phyloP scores from a whole-genome alignment of 2,888 invertebrate genomes.

The Acholoe squamosa region DNA sequence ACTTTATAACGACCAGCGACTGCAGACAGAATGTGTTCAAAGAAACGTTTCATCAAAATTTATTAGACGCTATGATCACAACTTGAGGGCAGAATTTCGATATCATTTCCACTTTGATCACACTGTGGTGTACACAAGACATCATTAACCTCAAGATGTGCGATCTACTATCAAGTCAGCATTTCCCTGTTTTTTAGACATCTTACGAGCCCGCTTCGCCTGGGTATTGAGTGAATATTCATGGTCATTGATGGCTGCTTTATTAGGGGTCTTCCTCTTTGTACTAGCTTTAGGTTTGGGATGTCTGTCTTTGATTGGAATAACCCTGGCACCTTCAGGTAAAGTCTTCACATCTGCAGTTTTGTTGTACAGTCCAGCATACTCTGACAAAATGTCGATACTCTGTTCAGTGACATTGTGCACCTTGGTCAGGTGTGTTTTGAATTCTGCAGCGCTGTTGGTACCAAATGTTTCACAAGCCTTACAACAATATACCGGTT shows the following conservation, averaged over 20 bases:
- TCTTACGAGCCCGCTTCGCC: neutral
- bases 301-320: constrained; percentile 60
- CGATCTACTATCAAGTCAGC: neutral
- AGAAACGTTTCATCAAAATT: too few relatives aligned
- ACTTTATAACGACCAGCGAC: too few relatives aligned
- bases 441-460: constrained; percentile 88
- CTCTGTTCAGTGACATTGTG: constrained; percentile 83
- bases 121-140: too few relatives aligned
- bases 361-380: constrained; percentile 63
- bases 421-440: constrained; percentile 86
- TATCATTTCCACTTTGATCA: too few relatives aligned
- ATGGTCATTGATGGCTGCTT: neutral
- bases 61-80: too few relatives aligned
- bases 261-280: neutral
- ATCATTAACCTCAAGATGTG: too few relatives aligned
- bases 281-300: neutral
- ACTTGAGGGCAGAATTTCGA: too few relatives aligned
- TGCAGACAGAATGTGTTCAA: too few relatives aligned
- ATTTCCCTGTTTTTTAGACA: neutral
- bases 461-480: constrained; percentile 85
- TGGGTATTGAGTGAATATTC: neutral
- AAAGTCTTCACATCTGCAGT: constrained; percentile 55
- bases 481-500: constrained; percentile 90
- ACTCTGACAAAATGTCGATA: constrained; percentile 42
- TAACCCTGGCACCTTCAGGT: constrained; percentile 63